Conservation (phyloP, 1,140 invertebrate genomes). For the Zaprionus taronus region DNA sequence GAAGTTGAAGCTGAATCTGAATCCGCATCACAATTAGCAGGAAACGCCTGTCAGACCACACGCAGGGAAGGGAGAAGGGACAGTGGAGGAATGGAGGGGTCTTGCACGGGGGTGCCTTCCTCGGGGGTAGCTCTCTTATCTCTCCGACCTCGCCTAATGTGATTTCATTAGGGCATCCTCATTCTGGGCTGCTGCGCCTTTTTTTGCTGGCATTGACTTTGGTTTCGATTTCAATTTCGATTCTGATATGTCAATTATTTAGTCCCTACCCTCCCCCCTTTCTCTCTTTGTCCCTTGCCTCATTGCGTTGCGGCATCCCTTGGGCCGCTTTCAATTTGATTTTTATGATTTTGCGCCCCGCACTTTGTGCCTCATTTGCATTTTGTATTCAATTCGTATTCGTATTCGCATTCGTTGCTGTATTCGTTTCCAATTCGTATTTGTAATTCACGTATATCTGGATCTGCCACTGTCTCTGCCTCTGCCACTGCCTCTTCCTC, state of each 20-base stretch:
- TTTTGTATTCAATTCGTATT: conserved; percentile 79
- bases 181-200: conserved; percentile 17
- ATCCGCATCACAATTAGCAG: conserved; percentile 53
- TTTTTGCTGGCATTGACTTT: conserved; percentile 33
- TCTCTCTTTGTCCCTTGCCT: neutral
- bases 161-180: conserved; percentile 33
- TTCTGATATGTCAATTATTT: conserved; percentile 63
- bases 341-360: conserved; percentile 72
- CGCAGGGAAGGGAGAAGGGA: neutral
- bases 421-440: conserved; percentile 15
- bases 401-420: neutral
- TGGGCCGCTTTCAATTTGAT: conserved; percentile 65
- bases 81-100: neutral
- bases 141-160: conserved; percentile 7
- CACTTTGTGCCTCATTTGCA: conserved; percentile 70
- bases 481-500: neutral
- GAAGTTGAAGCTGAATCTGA: neutral
- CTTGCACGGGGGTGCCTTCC: neutral
- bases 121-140: conserved; percentile 11
- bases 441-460: conserved; percentile 49
- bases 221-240: conserved; percentile 54
- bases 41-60: conserved; percentile 36
- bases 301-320: conserved; percentile 13
- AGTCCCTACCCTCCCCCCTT: neutral
- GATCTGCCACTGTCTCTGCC: neutral